phyloP scores from a whole-genome alignment of 2,113 vertebrate genomes.

The Rhegmatorhina hoffmannsi region DNA sequence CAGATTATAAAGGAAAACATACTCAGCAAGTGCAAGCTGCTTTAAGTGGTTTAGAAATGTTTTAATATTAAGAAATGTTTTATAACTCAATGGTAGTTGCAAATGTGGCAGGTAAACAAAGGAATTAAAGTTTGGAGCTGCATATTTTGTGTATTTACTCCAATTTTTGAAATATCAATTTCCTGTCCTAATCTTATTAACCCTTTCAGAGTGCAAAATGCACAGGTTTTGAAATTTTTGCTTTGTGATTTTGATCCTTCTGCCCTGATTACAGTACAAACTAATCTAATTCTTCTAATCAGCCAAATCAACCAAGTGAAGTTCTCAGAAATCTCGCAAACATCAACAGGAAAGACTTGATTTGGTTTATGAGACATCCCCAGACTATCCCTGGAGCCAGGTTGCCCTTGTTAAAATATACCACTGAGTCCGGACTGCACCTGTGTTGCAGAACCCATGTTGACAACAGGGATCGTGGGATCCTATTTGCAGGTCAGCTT shows the following conservation, averaged over 20 bases:
- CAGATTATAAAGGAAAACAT: neutral
- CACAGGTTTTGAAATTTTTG: neutral
- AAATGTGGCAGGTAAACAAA: neutral
- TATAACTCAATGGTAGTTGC: neutral
- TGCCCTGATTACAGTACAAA: neutral
- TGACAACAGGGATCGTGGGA: neutral
- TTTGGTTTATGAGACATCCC: neutral
- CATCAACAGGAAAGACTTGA: neutral
- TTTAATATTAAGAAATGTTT: slow-evolving; percentile 32
- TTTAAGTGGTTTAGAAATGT: slow-evolving; percentile 18
- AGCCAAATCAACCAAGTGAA: neutral
- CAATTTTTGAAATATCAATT: neutral
- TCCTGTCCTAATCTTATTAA: neutral
- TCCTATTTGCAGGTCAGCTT: neutral
- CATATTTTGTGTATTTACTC: neutral
- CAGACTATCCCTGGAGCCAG: neutral
- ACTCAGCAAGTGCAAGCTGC: neutral
- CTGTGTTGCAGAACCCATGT: rapidly evolving
- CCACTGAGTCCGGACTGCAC: neutral
- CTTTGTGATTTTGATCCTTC: neutral
- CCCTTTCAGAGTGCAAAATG: neutral
- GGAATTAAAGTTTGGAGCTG: neutral
- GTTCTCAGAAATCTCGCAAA: neutral
- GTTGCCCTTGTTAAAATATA: neutral
- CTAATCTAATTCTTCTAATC: neutral